Conservation (phyloP, 2,797 vertebrate genomes). For the Atherinosoma microstoma region DNA sequence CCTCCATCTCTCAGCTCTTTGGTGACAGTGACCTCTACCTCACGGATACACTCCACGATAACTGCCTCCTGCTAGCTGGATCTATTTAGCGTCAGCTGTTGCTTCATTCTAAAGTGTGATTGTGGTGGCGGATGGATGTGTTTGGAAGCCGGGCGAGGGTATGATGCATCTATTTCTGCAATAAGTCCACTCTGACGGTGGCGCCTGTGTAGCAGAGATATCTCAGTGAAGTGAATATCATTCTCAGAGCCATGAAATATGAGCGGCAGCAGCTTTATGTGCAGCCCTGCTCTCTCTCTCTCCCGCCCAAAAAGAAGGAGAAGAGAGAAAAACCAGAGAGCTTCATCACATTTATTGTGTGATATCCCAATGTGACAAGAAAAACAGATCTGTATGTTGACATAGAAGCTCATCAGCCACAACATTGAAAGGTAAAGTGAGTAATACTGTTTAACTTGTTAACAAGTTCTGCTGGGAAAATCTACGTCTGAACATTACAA, state of each 20-base stretch:
- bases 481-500: neutral
- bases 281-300: slow-evolving; percentile 15
- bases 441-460: neutral
- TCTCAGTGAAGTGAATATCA: slow-evolving; percentile 61
- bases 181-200: slow-evolving; percentile 51
- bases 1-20: slow-evolving; percentile 54
- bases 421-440: neutral
- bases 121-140: slow-evolving; percentile 52
- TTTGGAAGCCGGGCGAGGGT: slow-evolving; percentile 34
- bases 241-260: slow-evolving; percentile 44
- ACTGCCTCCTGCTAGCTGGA: slow-evolving; percentile 58
- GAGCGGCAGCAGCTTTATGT: slow-evolving; percentile 33
- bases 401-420: neutral
- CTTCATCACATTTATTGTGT: slow-evolving; percentile 17
- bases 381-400: neutral
- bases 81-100: slow-evolving; percentile 63
- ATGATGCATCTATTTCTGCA: slow-evolving; percentile 56
- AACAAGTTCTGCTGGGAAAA: neutral
- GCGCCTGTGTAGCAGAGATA: slow-evolving; percentile 72
- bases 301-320: slow-evolving; percentile 22
- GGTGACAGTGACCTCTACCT: slow-evolving; percentile 73
- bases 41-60: slow-evolving; percentile 54
- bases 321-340: slow-evolving; percentile 17
- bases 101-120: slow-evolving; percentile 48
- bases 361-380: slow-evolving; percentile 9